Conservation (phyloP, 2,113 vertebrate genomes). For the Scytalopus superciliaris region DNA sequence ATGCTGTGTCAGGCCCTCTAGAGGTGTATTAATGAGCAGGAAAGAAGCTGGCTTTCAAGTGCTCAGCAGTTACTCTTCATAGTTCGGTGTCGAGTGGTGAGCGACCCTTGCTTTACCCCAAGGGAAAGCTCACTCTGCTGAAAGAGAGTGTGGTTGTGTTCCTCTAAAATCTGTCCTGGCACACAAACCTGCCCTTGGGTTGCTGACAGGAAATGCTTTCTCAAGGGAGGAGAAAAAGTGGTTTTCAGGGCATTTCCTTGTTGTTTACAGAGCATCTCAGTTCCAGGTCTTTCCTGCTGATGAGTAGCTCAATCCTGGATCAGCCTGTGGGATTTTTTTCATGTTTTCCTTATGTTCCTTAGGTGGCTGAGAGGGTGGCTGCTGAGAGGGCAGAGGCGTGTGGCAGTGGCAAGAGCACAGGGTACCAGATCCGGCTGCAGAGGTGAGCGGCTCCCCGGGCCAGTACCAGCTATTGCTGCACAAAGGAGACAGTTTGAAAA, state of each 20-base stretch:
- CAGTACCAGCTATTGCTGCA: accelerated
- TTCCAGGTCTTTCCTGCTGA: not conserved
- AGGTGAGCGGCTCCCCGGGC: slow-evolving; percentile 72
- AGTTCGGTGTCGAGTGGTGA: not conserved
- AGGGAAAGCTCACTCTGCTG: not conserved
- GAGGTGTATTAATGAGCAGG: not conserved
- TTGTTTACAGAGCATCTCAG: accelerated
- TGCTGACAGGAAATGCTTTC: not conserved
- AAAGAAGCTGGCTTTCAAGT: not conserved
- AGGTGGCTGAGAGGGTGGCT: slow-evolving; percentile 96
- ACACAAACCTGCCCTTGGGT: not conserved
- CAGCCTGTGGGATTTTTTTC: not conserved
- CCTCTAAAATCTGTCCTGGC: not conserved
- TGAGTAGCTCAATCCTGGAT: not conserved
- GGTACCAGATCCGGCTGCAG: slow-evolving; percentile 96
- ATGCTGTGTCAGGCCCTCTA: not conserved
- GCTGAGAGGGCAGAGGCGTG: slow-evolving; percentile 90
- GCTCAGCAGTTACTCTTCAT: not conserved
- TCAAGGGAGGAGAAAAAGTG: not conserved
- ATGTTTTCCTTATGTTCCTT: not conserved
- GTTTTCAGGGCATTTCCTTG: not conserved
- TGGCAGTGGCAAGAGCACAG: slow-evolving; percentile 89
- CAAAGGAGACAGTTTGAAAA: not conserved
- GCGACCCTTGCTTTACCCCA: not conserved
- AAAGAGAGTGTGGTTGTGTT: not conserved